These are phyloP conservation scores for Ailuropoda melanoleuca DNA, from an alignment of 2,113 vertebrate species.

Conservation along the genomic window DNA sequence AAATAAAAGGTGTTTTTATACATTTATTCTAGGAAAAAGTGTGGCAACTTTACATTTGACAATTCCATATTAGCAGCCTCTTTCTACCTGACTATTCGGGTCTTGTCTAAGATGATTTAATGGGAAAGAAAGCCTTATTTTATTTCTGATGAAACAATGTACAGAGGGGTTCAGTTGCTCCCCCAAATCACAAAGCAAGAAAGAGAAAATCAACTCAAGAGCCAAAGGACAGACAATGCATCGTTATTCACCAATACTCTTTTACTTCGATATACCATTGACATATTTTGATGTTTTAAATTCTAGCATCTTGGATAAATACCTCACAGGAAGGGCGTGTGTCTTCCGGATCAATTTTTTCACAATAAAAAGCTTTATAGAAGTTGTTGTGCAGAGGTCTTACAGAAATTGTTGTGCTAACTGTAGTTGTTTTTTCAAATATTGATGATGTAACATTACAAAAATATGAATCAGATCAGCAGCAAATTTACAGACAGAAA, in stretches of 20 bases:
- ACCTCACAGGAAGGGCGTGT: not conserved
- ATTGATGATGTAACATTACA: not conserved
- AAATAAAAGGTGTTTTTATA: not conserved
- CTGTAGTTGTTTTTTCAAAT: not conserved
- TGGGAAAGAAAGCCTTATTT: not conserved
- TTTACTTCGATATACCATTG: not conserved
- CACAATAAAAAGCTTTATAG: not conserved
- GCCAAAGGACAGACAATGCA: not conserved
- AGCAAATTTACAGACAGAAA: not conserved
- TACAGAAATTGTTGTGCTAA: not conserved
- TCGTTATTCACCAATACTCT: not conserved
- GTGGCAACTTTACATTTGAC: not conserved
- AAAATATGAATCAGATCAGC: not conserved
- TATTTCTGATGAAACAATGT: not conserved
- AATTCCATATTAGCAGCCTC: not conserved
- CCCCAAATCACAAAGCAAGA: not conserved
- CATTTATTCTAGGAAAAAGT: constrained; percentile 23
- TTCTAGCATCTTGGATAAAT: not conserved
- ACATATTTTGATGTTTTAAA: not conserved
- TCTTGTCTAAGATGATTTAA: not conserved
- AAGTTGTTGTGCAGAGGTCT: not conserved
- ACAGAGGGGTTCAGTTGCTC: not conserved
- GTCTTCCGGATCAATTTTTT: not conserved
- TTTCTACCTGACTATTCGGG: not conserved
- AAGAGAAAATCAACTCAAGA: not conserved